Base-by-base conservation (phyloP, 2,797 vertebrate species). In the Pangasius sanitwongsei region DNA sequence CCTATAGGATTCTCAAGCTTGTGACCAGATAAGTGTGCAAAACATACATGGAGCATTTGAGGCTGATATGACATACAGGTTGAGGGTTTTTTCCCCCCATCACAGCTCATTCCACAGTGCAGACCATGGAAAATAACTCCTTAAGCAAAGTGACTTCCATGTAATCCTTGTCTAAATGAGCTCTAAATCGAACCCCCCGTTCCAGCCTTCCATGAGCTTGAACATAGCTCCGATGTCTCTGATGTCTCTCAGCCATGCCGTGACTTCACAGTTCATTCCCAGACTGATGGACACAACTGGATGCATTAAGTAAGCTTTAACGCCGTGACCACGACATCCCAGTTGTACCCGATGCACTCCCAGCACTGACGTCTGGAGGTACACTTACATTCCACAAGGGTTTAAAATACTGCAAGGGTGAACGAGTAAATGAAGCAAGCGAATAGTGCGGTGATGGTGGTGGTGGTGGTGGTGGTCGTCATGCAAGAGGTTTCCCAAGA, bases 241-340 rank as follows among this genome's bases (percentile, higher is more conserved):
- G 75, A 41, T 7, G 44, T 78, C 87, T 78, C 87, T 81, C 81
- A 63, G 75, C 86, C 86, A 67, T 37, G 69, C 81, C 82, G 70
- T 89, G 88, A 91, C 90, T 90, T 90, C 77, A 48, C 59, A 91
- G 84, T 89, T 92, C 86, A 93, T 92, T 89, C 90, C 89, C 83
- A 89, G 92, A 93, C 90, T 91, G 90, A 85, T 31, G 20, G 91
- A 93, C 89, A 75, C 91, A 92, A 69, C 89, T 88, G 89, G 70
- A 90, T 86, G 87, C 90, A 91, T 91, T 91, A 90, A 92, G 91
- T 92, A 88, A 93, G 88, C 91, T 86, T 90, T 90, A 82, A 89
- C 92, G 59, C 69, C 55, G 16, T 25, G 74, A 82, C 86, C 87
- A 53, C 70, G 28, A 37, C 88, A 78, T 83, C 75, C 74, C 55